Evolutionary conservation across 1,140 invertebrate species (phyloP).

Genomic region (Bombus difficillimus): DNA sequence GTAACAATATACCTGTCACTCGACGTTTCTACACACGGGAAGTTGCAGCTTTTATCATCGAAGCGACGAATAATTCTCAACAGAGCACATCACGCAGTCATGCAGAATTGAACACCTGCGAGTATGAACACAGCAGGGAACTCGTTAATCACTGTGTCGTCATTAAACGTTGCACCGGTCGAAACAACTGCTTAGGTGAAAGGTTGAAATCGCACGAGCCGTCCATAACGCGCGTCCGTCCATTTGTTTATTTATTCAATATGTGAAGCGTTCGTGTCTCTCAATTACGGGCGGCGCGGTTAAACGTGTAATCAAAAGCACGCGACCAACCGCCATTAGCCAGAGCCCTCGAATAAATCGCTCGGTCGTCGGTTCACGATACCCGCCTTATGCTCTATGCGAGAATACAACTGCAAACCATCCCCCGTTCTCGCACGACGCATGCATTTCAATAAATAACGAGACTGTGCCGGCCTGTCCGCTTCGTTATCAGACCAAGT

Average conservation of each 20-base stretch:
- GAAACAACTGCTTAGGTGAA: neutral
- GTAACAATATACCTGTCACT: too few species aligned
- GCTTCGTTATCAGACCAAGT: constrained; percentile 55
- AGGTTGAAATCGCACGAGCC: neutral
- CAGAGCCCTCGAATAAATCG: constrained; percentile 47
- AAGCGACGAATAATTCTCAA: too few species aligned
- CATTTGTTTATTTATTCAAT: constrained; percentile 46
- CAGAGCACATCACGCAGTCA: neutral
- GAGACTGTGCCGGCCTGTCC: constrained; percentile 26
- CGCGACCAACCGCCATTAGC: constrained; percentile 43
- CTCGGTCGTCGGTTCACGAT: constrained; percentile 12
- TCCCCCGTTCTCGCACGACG: constrained; percentile 29
- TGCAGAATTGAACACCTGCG: neutral
- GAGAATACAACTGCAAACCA: constrained; percentile 42
- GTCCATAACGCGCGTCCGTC: neutral
- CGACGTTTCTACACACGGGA: too few species aligned
- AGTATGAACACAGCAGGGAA: neutral
- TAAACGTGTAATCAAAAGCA: constrained; percentile 44
- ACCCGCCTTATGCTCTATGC: constrained; percentile 10
- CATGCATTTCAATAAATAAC: constrained; percentile 62
- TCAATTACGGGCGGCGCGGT: constrained; percentile 21
- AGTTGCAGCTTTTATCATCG: too few species aligned
- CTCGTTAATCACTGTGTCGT: constrained; percentile 13
- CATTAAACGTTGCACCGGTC: neutral
- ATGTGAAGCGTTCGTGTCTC: constrained; percentile 11